Evolutionary conservation across 2,797 vertebrate genomes (phyloP), one percentile per base, ranked within the genome.

Genomic region (Naso thynnoides): DNA sequence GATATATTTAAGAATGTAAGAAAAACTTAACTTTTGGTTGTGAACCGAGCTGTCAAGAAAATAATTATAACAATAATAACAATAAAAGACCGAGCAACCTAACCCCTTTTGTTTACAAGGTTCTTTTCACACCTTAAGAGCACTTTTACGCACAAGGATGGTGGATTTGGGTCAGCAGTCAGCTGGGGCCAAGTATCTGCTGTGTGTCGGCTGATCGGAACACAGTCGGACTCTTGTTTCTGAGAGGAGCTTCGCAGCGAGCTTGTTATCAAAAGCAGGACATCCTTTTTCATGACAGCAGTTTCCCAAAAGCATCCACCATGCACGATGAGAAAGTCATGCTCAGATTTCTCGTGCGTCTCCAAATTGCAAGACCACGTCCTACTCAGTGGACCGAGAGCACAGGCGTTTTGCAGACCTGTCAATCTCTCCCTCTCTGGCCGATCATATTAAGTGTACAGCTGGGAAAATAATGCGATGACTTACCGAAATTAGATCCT

Each of bases 401-500:
- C 64, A 41, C 47, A 29, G 15, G 24, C 50, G 60, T 56, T 18
- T 70, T 70, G 52, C 21, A 29, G 65, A 78, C 23, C 52, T 73
- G 70, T 63, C 84, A 82, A 47, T 55, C 45, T 60, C 27, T 60
- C 18, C 27, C 33, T 42, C 23, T 24, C 41, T 62, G 56, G 1
- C 38, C 38, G n/a, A 66, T 68, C 53, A 42, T 19, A 11, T 38
- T 7, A 63, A 76, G 57, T 73, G 19, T 50, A 63, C 49, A 77
- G 33, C 29, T 24, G 49, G 36, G 10, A 31, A 76, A 83, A 70
- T 5, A 76, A 73, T 19, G 58, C 48, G 36, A 68, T 61, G 84
- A 86, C 91, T 92, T 92, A 93, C 92, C 89, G 68, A 76, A 79
- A 90, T 76, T 58, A 78, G 88, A 80, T 85, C 82, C 82, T 83